Conservation (phyloP, 2,113 vertebrate species). For the Toxotes jaculatrix region DNA sequence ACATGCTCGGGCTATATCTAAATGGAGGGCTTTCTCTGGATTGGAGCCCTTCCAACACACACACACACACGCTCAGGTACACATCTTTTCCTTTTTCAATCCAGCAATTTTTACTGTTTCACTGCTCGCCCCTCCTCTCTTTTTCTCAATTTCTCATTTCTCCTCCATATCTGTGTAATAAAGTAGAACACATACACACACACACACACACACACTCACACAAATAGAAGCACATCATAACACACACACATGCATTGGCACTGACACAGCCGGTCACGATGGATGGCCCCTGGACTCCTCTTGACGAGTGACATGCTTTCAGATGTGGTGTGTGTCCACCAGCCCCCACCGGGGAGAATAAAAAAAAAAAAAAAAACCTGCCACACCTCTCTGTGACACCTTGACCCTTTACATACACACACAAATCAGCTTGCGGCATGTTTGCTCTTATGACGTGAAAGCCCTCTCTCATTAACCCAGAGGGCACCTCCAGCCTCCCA, state of each 20-base stretch:
- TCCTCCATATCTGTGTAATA: constrained; percentile 17
- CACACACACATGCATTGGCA: background rate
- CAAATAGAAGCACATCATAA: background rate
- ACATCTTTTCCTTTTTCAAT: constrained; percentile 27
- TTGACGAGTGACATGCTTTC: constrained; percentile 18
- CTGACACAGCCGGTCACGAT: background rate
- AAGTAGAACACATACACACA: constrained; percentile 4
- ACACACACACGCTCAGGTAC: constrained; percentile 1
- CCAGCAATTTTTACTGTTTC: constrained; percentile 1
- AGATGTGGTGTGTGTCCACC: constrained; percentile 33
- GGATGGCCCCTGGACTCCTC: constrained; percentile 5
- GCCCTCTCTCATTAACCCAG: constrained; percentile 80
- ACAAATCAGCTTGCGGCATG: constrained; percentile 59
- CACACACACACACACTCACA: background rate
- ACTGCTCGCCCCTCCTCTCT: background rate
- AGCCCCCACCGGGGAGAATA: background rate
- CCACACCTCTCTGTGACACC: constrained; percentile 60
- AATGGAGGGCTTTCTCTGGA: constrained; percentile 71
- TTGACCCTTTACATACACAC: constrained; percentile 59
- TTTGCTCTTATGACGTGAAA: constrained; percentile 77
- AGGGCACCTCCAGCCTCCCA: constrained; percentile 72
- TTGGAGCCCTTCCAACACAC: constrained; percentile 31
- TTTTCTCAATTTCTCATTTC: constrained; percentile 6
- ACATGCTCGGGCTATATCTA: constrained; percentile 71
- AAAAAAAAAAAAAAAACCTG: constrained; percentile 32